Percentiles rank a stretch among this genome's conserved stretches.
These are phyloP conservation scores for Artemia franciscana DNA, from an alignment of 1,140 invertebrate species.

Conservation along the genomic window DNA sequence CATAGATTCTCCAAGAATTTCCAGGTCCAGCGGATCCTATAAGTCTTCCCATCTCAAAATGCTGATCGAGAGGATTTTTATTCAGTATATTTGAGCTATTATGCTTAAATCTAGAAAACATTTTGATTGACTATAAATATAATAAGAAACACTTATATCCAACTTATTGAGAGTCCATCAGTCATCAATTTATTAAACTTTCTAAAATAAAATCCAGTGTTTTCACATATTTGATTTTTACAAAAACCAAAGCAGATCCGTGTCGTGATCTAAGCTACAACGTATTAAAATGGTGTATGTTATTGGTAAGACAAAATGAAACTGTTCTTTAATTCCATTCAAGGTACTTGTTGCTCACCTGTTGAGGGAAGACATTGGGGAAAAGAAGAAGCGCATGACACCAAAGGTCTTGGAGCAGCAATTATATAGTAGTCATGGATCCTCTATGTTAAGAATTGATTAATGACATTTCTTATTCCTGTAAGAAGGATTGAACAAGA, in stretches of 20 bases:
- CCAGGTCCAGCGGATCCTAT: constrained; percentile 69
- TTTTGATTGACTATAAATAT: constrained; percentile 2
- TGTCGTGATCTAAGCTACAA: neutral
- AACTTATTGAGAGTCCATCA: neutral
- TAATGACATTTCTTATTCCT: too few species aligned
- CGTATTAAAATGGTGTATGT: neutral
- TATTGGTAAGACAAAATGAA: neutral
- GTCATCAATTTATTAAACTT: neutral
- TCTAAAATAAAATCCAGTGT: neutral
- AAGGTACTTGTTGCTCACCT: neutral
- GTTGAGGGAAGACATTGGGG: neutral
- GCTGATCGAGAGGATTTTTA: constrained; percentile 10
- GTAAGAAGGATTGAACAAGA: too few species aligned
- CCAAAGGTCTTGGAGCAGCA: too few species aligned
- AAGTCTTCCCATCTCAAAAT: constrained; percentile 70
- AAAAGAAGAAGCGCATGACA: too few species aligned
- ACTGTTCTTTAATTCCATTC: neutral
- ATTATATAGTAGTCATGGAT: too few species aligned
- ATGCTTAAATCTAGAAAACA: constrained; percentile 8
- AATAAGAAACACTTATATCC: neutral
- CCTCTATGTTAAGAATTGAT: too few species aligned
- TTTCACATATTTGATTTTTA: neutral
- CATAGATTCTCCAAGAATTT: constrained; percentile 74
- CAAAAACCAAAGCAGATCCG: neutral
- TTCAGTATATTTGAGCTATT: neutral